Evolutionary conservation across 2,888 invertebrate genomes (phyloP).

Genomic region (Phaonia tiefii): DNA sequence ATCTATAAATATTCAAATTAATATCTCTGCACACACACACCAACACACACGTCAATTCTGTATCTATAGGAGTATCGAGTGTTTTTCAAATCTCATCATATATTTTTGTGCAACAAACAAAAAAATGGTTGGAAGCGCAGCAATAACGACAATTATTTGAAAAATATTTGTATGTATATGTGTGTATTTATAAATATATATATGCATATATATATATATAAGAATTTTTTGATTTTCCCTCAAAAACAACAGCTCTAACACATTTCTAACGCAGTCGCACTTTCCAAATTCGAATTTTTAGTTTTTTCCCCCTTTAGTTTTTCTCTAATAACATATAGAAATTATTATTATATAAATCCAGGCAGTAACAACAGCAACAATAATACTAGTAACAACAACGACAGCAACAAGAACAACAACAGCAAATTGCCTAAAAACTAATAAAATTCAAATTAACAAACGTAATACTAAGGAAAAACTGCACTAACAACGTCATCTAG

Average conservation of each 20-base stretch:
- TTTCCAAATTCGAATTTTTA: conserved; percentile 69
- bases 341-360: conserved; percentile 64
- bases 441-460: conserved; percentile 78
- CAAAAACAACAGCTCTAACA: conserved; percentile 53
- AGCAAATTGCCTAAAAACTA: conserved; percentile 77
- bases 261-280: conserved; percentile 79
- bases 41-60: too few relatives aligned
- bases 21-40: too few relatives aligned
- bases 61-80: neutral
- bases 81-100: neutral
- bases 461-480: conserved; percentile 39
- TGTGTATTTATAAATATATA: too few relatives aligned
- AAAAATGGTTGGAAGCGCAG: too few relatives aligned
- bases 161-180: conserved; percentile 31
- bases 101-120: too few relatives aligned
- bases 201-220: too few relatives aligned
- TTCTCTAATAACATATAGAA: conserved; percentile 55
- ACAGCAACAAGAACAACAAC: conserved; percentile 66
- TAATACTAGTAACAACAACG: conserved; percentile 68
- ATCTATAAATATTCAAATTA: neutral
- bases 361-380: conserved; percentile 52
- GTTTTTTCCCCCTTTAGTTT: conserved; percentile 16
- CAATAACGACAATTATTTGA: conserved; percentile 21
- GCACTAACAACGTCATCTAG: too few relatives aligned
- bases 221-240: conserved; percentile 7